phyloP scores from a whole-genome alignment of 2,888 invertebrate genomes.

The Lamellibrachia columna region DNA sequence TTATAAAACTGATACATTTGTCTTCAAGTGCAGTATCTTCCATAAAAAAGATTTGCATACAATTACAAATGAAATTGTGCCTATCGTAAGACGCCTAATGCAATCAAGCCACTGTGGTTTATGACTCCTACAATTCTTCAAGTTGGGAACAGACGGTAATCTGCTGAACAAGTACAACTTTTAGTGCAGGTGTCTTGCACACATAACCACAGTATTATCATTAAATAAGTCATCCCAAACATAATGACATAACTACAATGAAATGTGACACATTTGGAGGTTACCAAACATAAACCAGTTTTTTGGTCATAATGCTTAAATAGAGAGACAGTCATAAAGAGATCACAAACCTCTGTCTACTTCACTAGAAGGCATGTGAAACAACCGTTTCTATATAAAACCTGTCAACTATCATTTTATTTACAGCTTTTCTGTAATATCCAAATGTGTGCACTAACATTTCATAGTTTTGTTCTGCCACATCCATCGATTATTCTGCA shows the following conservation, averaged over 20 bases:
- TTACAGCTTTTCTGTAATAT: background rate
- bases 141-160: background rate
- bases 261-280: background rate
- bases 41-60: too few species aligned
- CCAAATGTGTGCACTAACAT: background rate
- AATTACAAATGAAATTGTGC: background rate
- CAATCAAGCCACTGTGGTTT: background rate
- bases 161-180: background rate
- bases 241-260: background rate
- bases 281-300: background rate
- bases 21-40: background rate
- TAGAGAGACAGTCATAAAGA: background rate
- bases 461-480: background rate
- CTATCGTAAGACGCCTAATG: background rate
- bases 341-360: background rate
- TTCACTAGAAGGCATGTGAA: background rate
- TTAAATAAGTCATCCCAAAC: background rate
- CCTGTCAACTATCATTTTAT: background rate
- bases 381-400: background rate
- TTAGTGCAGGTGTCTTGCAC: background rate
- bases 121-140: background rate
- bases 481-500: background rate
- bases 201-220: background rate
- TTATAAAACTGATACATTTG: background rate
- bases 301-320: background rate